These are phyloP conservation scores for Telenomus remus DNA, from an alignment of 1,140 invertebrate genomes.

Conservation along the genomic window DNA sequence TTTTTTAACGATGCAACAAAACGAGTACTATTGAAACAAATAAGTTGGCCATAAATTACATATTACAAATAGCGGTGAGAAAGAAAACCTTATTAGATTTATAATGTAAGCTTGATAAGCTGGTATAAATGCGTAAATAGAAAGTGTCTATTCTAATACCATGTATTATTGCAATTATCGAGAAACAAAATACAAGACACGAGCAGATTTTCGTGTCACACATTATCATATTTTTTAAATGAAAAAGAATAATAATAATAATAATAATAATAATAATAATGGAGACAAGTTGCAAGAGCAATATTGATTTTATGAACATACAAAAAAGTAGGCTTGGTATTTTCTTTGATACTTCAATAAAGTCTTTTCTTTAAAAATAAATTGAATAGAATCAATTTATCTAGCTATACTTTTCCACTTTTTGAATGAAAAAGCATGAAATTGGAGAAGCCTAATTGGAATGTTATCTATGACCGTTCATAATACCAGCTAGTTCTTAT, in stretches of 20 bases:
- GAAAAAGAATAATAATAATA: constrained; percentile 46
- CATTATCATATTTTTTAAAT: constrained; percentile 69
- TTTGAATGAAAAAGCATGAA: constrained; percentile 41
- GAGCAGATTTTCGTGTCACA: constrained; percentile 64
- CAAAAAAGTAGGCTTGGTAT: too few species aligned
- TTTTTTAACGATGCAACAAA: constrained; percentile 69
- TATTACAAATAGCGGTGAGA: constrained; percentile 63
- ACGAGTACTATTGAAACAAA: constrained; percentile 68
- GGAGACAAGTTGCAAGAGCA: not conserved
- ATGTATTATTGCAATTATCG: constrained; percentile 64
- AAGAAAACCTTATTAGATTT: constrained; percentile 67
- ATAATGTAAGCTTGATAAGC: constrained; percentile 69
- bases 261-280: too few species aligned
- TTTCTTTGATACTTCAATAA: too few species aligned
- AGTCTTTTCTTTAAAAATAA: too few species aligned
- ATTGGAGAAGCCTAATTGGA: constrained; percentile 9
- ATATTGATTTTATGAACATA: too few species aligned
- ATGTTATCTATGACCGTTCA: not conserved
- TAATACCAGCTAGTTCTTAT: not conserved
- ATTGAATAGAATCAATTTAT: constrained; percentile 1
- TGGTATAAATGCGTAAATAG: constrained; percentile 69
- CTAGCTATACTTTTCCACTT: constrained; percentile 16
- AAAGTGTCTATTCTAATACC: constrained; percentile 69
- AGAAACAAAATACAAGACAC: constrained; percentile 42
- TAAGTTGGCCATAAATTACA: constrained; percentile 66